Percentiles rank a stretch among this genome's conserved stretches.
These are phyloP conservation scores for Megaceryle maxima DNA, from an alignment of 2,113 vertebrate genomes.

Conservation along the genomic window DNA sequence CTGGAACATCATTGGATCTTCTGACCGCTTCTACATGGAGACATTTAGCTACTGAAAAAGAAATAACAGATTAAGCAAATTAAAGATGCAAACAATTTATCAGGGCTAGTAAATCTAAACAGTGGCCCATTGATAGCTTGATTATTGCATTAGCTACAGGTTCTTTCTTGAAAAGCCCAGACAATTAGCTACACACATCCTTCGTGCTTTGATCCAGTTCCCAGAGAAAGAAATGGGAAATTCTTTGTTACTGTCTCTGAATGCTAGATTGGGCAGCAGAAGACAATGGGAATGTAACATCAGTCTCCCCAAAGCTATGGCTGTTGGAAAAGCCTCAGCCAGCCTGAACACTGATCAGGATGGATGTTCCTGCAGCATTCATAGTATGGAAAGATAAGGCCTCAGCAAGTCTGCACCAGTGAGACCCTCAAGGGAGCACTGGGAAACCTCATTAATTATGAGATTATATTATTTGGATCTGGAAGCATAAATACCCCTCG, in stretches of 20 bases:
- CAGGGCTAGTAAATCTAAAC: constrained; percentile 36
- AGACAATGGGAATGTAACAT: not conserved
- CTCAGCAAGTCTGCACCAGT: not conserved
- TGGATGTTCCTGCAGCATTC: not conserved
- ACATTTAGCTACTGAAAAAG: constrained; percentile 29
- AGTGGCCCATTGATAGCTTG: not conserved
- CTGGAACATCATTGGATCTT: constrained; percentile 3
- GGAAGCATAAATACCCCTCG: not conserved
- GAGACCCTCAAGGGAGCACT: not conserved
- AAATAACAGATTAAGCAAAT: constrained; percentile 56
- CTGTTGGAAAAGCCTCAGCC: not conserved
- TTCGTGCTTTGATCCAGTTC: not conserved
- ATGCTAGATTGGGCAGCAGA: not conserved
- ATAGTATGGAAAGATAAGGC: not conserved
- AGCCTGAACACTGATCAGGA: accelerated
- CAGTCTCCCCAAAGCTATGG: not conserved
- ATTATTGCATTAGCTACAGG: not conserved
- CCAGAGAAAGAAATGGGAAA: not conserved
- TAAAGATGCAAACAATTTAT: constrained; percentile 56
- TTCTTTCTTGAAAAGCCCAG: not conserved
- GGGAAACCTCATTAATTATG: not conserved
- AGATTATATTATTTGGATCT: not conserved
- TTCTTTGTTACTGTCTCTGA: not conserved
- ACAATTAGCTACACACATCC: not conserved
- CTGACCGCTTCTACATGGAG: not conserved